Percentiles rank a stretch among this genome's conserved stretches.
Evolutionary conservation across 2,113 vertebrate species (phyloP).

Genomic region (Uria lomvia): DNA sequence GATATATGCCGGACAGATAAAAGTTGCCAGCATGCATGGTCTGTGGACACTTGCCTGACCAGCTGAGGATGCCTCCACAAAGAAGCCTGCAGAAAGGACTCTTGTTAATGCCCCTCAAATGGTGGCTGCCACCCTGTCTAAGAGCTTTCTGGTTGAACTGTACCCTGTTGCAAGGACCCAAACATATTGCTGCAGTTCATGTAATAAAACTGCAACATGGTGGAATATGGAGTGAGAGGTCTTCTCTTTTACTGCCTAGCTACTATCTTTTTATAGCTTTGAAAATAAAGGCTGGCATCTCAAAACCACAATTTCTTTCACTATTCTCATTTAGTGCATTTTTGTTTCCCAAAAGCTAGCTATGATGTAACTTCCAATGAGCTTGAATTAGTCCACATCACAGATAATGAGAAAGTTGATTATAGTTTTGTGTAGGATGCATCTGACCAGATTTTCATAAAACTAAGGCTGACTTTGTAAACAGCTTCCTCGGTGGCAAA

Average conservation of each 20-base stretch:
- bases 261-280: background rate
- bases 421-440: background rate
- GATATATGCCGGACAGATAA: too few species aligned
- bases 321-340: background rate
- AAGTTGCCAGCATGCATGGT: background rate
- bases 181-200: background rate
- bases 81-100: background rate
- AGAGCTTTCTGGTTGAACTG: background rate
- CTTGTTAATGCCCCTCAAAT: background rate
- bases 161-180: background rate
- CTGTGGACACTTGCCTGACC: background rate
- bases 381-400: background rate
- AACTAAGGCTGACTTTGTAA: background rate
- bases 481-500: background rate
- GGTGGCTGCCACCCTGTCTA: background rate
- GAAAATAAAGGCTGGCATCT: background rate
- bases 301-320: background rate
- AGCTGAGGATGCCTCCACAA: background rate
- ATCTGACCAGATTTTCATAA: background rate
- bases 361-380: background rate
- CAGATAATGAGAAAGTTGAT: background rate
- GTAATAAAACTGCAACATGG: background rate
- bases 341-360: background rate
- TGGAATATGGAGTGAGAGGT: background rate
- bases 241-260: background rate